Percentiles rank a stretch among this genome's conserved stretches.
Conservation (phyloP, 1,140 invertebrate species). For the Choristoneura fumiferana region DNA sequence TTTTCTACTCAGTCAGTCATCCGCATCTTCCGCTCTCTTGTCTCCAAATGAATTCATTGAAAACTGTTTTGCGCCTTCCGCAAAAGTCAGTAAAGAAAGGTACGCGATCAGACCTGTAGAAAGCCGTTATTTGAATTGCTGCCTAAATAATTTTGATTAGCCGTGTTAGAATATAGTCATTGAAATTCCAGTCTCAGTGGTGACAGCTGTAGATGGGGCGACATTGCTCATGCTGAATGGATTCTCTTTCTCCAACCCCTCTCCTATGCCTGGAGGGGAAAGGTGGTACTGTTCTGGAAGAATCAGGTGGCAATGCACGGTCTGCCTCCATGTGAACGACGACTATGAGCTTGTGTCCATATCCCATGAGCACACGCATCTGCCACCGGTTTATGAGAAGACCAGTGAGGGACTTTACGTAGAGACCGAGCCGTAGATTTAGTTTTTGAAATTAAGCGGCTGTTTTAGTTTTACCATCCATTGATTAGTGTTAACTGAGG, state of each 20-base stretch:
- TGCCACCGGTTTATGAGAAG: conserved; percentile 53
- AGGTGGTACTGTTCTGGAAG: conserved; percentile 68
- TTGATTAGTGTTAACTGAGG: too few species aligned
- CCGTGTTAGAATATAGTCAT: too few species aligned
- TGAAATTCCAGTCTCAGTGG: conserved; percentile 53
- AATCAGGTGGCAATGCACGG: conserved; percentile 57
- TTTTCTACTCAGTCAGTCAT: too few species aligned
- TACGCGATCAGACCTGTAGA: too few species aligned
- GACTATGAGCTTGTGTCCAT: conserved; percentile 68
- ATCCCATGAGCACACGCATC: conserved; percentile 55
- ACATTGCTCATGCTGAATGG: conserved; percentile 62
- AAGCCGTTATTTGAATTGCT: too few species aligned
- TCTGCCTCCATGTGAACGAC: conserved; percentile 67
- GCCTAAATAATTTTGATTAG: too few species aligned
- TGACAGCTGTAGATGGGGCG: conserved; percentile 64
- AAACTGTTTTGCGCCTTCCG: too few species aligned
- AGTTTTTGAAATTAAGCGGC: not conserved
- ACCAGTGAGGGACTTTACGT: conserved; percentile 49
- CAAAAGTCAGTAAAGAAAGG: too few species aligned
- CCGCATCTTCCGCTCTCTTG: too few species aligned
- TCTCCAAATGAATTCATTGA: too few species aligned
- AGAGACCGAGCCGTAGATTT: conserved; percentile 21
- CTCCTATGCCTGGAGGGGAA: conserved; percentile 58
- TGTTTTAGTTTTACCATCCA: too few species aligned
- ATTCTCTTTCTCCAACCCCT: conserved; percentile 60